Evolutionary conservation across 2,113 vertebrate genomes (phyloP).

Genomic region (Synchiropus splendidus): DNA sequence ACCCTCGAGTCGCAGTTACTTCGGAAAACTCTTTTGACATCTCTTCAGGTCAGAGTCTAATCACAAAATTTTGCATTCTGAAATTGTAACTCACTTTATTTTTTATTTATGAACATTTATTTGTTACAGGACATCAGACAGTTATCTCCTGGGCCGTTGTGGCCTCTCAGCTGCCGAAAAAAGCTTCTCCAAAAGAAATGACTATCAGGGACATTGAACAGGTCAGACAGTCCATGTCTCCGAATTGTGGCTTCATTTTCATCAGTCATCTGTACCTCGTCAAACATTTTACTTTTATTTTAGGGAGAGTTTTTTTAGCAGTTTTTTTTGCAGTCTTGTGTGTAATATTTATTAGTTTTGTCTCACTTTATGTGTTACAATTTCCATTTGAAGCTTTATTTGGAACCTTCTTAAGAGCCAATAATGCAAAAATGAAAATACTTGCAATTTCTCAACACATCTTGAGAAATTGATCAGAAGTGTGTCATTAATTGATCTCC

Average conservation of each 20-base stretch:
- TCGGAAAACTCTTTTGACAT: background rate
- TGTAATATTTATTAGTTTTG: background rate
- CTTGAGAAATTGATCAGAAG: no score
- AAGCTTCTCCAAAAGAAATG: constrained; percentile 15
- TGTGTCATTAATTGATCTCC: no score
- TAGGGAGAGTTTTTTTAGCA: background rate
- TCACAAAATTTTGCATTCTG: background rate
- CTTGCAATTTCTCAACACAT: no score
- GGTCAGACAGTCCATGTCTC: constrained; percentile 22
- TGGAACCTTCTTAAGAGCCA: no score
- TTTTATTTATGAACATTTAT: background rate
- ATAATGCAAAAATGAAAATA: no score
- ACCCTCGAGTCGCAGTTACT: constrained; percentile 3
- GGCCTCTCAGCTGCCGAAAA: constrained; percentile 65
- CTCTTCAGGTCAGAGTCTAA: background rate
- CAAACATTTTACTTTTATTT: background rate
- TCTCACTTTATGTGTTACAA: background rate
- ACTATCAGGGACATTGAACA: constrained; percentile 14
- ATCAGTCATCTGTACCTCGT: no score
- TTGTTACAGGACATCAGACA: constrained; percentile 7
- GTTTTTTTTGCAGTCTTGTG: background rate
- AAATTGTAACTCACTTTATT: background rate
- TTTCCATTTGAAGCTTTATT: no score
- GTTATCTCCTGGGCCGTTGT: constrained; percentile 63
- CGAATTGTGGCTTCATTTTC: background rate